A percentile compares a stretch with the other conserved stretches of the same genome.
Conservation (phyloP, 2,888 invertebrate genomes). For the Loripinus fragilis region DNA sequence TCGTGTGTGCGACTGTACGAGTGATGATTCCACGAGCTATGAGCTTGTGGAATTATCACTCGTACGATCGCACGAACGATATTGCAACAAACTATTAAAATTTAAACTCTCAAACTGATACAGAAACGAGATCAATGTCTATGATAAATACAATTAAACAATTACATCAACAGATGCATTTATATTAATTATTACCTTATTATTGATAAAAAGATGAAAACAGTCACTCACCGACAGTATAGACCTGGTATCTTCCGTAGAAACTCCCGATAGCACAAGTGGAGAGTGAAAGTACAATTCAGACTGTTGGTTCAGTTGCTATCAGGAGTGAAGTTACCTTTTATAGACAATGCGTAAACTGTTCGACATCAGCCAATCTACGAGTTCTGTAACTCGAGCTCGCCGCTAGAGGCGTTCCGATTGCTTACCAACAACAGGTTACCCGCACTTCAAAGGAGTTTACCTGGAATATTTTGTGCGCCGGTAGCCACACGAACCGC, state of each 20-base stretch:
- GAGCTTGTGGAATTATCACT: too few relatives aligned
- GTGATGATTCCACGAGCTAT: too few relatives aligned
- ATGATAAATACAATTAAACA: too few relatives aligned
- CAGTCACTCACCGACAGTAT: conserved; percentile 10
- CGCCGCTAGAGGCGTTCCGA: conserved; percentile 14
- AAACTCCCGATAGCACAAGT: conserved; percentile 13
- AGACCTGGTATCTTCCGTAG: conserved; percentile 5
- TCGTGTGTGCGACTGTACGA: too few relatives aligned
- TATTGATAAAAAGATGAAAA: background rate
- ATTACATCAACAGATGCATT: too few relatives aligned
- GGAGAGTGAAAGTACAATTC: conserved; percentile 17
- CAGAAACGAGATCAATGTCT: too few relatives aligned
- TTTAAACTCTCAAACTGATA: too few relatives aligned
- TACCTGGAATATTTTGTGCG: conserved; percentile 12
- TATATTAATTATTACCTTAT: background rate
- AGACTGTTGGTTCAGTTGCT: background rate
- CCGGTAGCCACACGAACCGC: background rate
- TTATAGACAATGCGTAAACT: conserved; percentile 35
- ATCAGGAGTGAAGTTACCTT: conserved; percentile 29
- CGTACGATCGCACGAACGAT: too few relatives aligned
- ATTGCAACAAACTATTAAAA: too few relatives aligned
- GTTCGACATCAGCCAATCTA: background rate
- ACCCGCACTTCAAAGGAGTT: background rate
- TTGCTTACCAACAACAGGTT: background rate
- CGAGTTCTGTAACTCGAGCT: conserved; percentile 4